These are phyloP conservation scores for Zoanthus sansibaricus DNA, from an alignment of 92 coral and sea anemone species.

Conservation along the genomic window DNA sequence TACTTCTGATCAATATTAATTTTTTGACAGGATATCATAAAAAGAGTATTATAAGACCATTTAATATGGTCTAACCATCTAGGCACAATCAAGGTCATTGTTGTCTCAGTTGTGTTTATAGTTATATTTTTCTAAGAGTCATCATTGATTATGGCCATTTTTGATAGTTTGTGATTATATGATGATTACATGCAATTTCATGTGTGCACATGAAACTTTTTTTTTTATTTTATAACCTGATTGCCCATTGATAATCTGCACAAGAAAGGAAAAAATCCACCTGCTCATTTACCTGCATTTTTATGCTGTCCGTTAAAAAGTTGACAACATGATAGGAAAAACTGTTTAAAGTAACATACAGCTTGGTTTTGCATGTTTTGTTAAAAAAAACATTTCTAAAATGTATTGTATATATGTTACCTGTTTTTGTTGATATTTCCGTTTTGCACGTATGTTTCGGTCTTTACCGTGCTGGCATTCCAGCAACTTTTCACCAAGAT, in stretches of 20 bases:
- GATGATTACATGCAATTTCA: no score
- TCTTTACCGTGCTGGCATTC: conserved; percentile 32
- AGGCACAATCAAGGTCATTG: not conserved
- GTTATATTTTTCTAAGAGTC: no score
- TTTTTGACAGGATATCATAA: not conserved
- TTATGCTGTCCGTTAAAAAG: not conserved
- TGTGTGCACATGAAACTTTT: not conserved
- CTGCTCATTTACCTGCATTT: not conserved
- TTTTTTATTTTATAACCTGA: no score
- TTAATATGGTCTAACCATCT: no score
- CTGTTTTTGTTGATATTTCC: conserved; percentile 3
- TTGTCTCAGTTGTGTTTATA: not conserved
- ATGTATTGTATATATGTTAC: not conserved
- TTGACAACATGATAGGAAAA: not conserved
- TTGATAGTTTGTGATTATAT: no score
- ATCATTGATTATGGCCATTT: no score
- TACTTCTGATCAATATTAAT: not conserved
- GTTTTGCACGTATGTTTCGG: not conserved
- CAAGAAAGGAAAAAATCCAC: not conserved
- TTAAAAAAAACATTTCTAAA: no score
- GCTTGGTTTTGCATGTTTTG: no score
- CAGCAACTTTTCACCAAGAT: conserved; percentile 30
- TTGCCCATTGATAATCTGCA: not conserved
- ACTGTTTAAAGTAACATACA: not conserved
- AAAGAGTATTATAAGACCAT: no score